Conservation (phyloP, 2,113 vertebrate species). For the Fulmarus glacialis region DNA sequence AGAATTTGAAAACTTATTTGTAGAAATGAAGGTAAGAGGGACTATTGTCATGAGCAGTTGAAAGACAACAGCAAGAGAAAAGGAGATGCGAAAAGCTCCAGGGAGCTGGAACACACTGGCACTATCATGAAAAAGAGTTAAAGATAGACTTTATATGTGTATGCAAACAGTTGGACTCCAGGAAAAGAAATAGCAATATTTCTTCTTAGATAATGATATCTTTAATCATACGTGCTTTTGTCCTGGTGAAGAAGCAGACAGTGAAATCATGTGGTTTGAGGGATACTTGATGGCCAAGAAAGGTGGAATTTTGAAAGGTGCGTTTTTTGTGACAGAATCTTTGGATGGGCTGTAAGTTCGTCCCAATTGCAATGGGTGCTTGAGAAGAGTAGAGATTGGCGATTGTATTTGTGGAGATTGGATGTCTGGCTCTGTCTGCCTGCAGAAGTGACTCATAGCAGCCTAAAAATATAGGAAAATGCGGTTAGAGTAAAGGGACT, state of each 20-base stretch:
- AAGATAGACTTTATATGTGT: background rate
- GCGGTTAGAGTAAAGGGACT: background rate
- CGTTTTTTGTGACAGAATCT: background rate
- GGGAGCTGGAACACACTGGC: background rate
- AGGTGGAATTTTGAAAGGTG: background rate
- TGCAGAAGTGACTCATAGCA: background rate
- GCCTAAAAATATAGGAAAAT: background rate
- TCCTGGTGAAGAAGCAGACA: background rate
- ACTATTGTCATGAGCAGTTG: fast-evolving
- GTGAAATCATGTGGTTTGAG: background rate
- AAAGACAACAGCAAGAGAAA: background rate
- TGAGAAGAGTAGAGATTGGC: background rate
- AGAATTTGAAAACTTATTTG: background rate
- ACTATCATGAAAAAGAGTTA: background rate
- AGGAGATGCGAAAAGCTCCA: background rate
- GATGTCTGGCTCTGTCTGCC: background rate
- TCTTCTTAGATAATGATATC: background rate
- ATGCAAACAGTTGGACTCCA: background rate
- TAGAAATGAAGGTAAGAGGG: background rate
- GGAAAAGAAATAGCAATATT: background rate
- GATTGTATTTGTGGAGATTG: background rate
- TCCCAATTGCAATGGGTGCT: background rate
- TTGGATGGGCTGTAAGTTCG: background rate
- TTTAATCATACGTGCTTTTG: background rate
- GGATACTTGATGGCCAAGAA: background rate